Percentiles rank a stretch among this genome's conserved stretches.
Evolutionary conservation across 2,113 vertebrate species (phyloP).

Genomic region (Tachysurus vachellii): DNA sequence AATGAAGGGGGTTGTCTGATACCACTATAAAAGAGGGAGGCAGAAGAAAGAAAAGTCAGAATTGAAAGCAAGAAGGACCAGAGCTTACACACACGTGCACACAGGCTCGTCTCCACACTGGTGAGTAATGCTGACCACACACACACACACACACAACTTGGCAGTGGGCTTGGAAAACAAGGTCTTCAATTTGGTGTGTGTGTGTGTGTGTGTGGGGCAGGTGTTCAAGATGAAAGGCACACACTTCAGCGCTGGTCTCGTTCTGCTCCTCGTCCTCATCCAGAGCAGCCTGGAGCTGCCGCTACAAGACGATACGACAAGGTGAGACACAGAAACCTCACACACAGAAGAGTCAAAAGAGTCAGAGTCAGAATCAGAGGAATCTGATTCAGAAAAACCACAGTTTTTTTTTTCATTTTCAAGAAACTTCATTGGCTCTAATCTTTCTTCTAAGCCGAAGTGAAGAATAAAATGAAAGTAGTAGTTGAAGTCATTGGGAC

Average conservation of each 20-base stretch:
- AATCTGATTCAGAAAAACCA: background rate
- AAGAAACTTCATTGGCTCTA: background rate
- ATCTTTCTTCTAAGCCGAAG: background rate
- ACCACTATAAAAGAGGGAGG: conserved; percentile 44
- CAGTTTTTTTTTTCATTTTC: background rate
- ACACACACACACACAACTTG: background rate
- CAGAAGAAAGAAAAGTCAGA: conserved; percentile 22
- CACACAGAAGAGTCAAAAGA: background rate
- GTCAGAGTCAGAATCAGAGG: background rate
- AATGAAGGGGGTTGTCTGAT: conserved; percentile 27
- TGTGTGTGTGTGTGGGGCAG: conserved; percentile 30
- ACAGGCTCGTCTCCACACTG: conserved; percentile 1
- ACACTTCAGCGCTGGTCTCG: conserved; percentile 78
- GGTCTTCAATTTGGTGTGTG: conserved; percentile 1
- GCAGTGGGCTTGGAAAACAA: background rate
- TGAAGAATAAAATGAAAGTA: background rate
- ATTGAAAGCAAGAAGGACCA: conserved; percentile 16
- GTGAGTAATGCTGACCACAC: conserved; percentile 16
- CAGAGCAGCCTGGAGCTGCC: conserved; percentile 86
- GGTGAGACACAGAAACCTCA: conserved; percentile 70
- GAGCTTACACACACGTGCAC: background rate
- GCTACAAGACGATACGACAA: conserved; percentile 78
- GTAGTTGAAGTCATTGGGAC: too few species aligned
- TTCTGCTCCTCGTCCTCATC: conserved; percentile 81
- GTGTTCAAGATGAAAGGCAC: conserved; percentile 80